Percentiles rank a stretch among this genome's conserved stretches.
Evolutionary conservation across 2,113 vertebrate species (phyloP).

Genomic region (Erythrocercus mccallii): DNA sequence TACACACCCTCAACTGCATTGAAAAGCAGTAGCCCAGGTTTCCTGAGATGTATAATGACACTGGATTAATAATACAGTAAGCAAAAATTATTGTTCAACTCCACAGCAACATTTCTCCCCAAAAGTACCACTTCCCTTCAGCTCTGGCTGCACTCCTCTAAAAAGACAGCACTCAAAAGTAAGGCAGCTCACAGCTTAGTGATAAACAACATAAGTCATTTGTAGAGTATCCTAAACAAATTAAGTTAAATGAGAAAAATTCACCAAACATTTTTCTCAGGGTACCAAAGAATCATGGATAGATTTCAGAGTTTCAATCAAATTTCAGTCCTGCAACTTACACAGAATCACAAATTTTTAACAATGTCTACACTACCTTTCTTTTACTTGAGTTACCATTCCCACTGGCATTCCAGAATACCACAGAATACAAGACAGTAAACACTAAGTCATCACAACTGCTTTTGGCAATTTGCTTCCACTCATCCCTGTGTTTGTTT

Average conservation of each 20-base stretch:
- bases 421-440: not conserved
- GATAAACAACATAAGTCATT: not conserved
- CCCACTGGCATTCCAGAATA: not conserved
- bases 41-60: not conserved
- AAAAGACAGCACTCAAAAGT: not conserved
- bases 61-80: not conserved
- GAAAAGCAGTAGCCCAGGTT: not conserved
- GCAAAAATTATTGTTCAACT: not conserved
- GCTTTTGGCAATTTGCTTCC: conserved; percentile 5
- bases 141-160: not conserved
- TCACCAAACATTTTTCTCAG: not conserved
- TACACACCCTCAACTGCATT: fast-evolving
- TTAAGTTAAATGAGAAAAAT: not conserved
- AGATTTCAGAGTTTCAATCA: not conserved
- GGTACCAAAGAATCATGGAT: not conserved
- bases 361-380: not conserved
- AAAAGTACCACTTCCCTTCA: not conserved
- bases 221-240: not conserved
- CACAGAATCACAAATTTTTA: not conserved
- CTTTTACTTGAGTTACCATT: not conserved
- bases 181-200: not conserved
- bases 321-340: not conserved
- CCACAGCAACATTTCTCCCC: not conserved
- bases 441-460: not conserved
- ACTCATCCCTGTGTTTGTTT: not conserved